Percentiles rank a stretch among this genome's conserved stretches.
These are phyloP conservation scores for Triplophysa siluroides DNA, from an alignment of 2,113 vertebrate genomes.

Conservation along the genomic window DNA sequence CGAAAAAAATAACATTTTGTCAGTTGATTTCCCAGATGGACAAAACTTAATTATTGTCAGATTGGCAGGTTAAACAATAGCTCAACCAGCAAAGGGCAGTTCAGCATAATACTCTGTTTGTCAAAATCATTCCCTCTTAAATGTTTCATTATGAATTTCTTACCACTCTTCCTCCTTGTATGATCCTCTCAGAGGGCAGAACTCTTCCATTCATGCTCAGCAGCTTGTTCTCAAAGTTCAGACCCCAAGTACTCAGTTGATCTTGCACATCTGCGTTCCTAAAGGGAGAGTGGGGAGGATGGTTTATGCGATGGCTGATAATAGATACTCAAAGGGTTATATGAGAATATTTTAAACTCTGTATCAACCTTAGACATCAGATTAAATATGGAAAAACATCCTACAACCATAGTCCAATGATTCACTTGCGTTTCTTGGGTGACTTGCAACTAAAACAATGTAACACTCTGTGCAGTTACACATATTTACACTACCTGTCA, in stretches of 20 bases:
- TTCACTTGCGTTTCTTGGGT: too few relatives aligned
- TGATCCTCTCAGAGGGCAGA: slow-evolving; percentile 84
- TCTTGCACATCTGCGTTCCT: slow-evolving; percentile 82
- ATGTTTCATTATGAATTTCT: slow-evolving; percentile 30
- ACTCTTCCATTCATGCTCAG: slow-evolving; percentile 83
- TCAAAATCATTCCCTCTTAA: too few relatives aligned
- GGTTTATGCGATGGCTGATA: not conserved
- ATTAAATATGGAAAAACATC: too few relatives aligned
- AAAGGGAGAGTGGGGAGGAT: slow-evolving; percentile 39
- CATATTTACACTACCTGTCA: slow-evolving; percentile 68
- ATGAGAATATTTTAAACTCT: too few relatives aligned
- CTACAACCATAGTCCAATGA: not conserved
- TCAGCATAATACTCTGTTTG: too few relatives aligned
- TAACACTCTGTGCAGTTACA: not conserved
- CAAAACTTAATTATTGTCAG: too few relatives aligned
- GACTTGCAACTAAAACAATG: not conserved
- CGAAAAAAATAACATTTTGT: too few relatives aligned
- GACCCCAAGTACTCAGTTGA: slow-evolving; percentile 86
- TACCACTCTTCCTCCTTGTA: slow-evolving; percentile 80
- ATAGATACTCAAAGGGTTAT: not conserved
- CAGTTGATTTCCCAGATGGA: too few relatives aligned
- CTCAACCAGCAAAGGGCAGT: too few relatives aligned
- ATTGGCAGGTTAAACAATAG: too few relatives aligned
- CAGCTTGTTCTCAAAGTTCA: slow-evolving; percentile 85
- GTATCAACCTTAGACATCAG: not conserved